These are phyloP conservation scores for Cynodonichthys magdalenae DNA, from an alignment of 2,797 vertebrate genomes.

Conservation along the genomic window DNA sequence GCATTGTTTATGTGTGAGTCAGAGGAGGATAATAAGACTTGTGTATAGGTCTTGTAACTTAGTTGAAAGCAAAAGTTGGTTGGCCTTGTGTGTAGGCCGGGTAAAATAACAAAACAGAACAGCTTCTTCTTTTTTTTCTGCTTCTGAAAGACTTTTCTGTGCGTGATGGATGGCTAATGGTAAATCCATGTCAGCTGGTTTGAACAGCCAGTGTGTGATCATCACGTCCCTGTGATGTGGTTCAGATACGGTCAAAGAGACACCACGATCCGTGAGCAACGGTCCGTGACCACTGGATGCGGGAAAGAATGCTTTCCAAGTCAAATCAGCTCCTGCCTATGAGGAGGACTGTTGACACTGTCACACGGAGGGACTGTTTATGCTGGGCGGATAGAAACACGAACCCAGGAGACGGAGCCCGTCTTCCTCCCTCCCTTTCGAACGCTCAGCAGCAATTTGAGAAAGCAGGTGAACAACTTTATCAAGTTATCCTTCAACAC, in stretches of 20 bases:
- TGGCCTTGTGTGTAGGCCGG: conserved; percentile 37
- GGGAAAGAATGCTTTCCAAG: conserved; percentile 83
- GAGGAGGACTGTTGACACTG: conserved; percentile 75
- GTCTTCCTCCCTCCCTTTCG: background rate
- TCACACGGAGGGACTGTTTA: conserved; percentile 65
- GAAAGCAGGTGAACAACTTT: conserved; percentile 55
- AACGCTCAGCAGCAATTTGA: conserved; percentile 30
- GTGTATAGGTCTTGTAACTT: conserved; percentile 25
- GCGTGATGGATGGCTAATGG: conserved; percentile 47
- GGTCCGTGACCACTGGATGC: conserved; percentile 86
- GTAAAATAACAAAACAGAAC: conserved; percentile 28
- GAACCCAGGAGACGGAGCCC: conserved; percentile 7
- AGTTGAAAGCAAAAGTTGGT: conserved; percentile 67
- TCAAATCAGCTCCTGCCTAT: conserved; percentile 80
- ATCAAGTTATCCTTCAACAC: conserved; percentile 41
- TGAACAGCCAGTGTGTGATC: conserved; percentile 44
- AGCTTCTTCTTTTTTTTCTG: conserved; percentile 42
- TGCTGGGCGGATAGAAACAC: conserved; percentile 46
- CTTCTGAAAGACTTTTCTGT: conserved; percentile 45
- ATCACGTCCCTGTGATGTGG: conserved; percentile 73
- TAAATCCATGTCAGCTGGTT: conserved; percentile 22
- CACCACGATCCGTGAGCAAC: conserved; percentile 81
- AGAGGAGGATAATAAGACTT: conserved; percentile 45
- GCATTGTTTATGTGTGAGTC: conserved; percentile 57
- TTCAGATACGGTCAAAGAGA: conserved; percentile 78